Evolutionary conservation across 2,888 invertebrate species (phyloP), one percentile per base, ranked within the genome.

Genomic region (Kryphioiulus occultus): DNA sequence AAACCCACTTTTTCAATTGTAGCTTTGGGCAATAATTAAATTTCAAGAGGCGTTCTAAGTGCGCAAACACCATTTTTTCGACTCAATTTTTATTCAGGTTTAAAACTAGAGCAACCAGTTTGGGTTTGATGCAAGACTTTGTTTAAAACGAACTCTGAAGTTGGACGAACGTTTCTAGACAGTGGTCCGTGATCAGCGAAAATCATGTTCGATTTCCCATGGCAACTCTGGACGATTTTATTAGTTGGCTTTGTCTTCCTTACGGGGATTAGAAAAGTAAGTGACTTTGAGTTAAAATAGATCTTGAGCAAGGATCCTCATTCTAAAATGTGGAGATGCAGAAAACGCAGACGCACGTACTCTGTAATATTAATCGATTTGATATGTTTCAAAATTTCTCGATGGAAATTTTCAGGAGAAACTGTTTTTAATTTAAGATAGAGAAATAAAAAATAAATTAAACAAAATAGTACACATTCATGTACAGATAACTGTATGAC

Each of bases 161-260:
- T 59, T 59, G 59, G 59, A 59, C 59, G n/a, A n/a, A 59, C 59
- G 59, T 59, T 59, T n/a, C 9, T 19, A 4, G 12, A 17, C 19
- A 53, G 53, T 17, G n/a, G 19, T 5, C 59, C 19, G 59, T 59
- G 59, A n/a, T 59, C 59, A n/a, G n/a, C 59, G 3, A n/a, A 59
- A 59, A 59, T n/a, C 59, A 59, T 59, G 59, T 59, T 59, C n/a
- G 59, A 59, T 59, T 59, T n/a, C n/a, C 59, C 59, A n/a, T 59
- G 59, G 59, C 59, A 59, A n/a, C 59, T 59, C 59, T 59, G 59
- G 59, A n/a, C 59, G 2, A 59, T 59, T n/a, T n/a, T 59, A 59
- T n/a, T 59, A 59, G 5, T 59, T n/a, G 19, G 19, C n/a, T 59
- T 59, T n/a, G n/a, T 59, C 19, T 59, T 59, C n/a, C 59, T 59